Percentiles rank a stretch among this genome's conserved stretches.
These are phyloP conservation scores for Gallinago jamesoni DNA, from an alignment of 2,113 vertebrate species.

Conservation along the genomic window DNA sequence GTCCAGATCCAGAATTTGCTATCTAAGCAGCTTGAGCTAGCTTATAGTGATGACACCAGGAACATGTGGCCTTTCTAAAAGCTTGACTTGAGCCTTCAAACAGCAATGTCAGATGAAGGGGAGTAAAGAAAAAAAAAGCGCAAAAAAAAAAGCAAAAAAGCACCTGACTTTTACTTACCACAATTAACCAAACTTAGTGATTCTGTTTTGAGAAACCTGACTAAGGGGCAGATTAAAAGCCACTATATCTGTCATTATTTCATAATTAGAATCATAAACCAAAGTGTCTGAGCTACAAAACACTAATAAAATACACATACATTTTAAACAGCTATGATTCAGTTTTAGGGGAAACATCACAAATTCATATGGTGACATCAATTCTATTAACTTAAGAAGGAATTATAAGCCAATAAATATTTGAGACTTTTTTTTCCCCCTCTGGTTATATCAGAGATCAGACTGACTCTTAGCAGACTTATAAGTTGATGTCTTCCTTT, in stretches of 20 bases:
- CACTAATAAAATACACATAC: neutral
- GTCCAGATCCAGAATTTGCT: neutral
- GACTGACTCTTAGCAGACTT: neutral
- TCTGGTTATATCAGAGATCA: neutral
- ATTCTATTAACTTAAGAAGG: neutral
- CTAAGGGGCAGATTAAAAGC: neutral
- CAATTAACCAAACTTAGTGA: neutral
- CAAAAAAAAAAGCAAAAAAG: neutral
- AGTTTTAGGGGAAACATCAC: neutral
- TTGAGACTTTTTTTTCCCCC: neutral
- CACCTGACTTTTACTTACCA: neutral
- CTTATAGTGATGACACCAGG: neutral
- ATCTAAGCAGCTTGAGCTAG: neutral
- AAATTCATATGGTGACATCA: neutral
- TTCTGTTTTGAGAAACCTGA: neutral
- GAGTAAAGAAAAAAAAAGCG: neutral
- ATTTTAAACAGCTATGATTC: neutral
- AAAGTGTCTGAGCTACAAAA: neutral
- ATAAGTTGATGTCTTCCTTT: neutral
- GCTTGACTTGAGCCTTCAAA: neutral
- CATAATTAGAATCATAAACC: neutral
- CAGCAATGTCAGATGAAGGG: neutral
- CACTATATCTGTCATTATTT: neutral
- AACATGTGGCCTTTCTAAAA: neutral
- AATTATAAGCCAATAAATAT: neutral